phyloP scores from a whole-genome alignment of 2,888 invertebrate genomes.

The Agapetus fuscipes region DNA sequence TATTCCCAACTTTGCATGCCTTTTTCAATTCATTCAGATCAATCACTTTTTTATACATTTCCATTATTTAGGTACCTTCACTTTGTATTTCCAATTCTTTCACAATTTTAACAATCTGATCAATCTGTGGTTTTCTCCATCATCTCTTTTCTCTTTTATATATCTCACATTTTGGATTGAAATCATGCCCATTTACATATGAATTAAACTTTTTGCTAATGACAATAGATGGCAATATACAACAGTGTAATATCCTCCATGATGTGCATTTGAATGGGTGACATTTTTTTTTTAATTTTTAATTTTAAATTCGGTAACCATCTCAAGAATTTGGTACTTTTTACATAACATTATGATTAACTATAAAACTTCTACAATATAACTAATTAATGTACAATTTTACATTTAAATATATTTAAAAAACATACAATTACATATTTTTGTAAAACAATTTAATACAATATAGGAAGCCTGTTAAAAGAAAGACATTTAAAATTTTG shows the following conservation, averaged over 20 bases:
- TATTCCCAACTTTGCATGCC: too few relatives aligned
- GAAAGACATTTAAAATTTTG: not conserved
- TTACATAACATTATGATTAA: constrained; percentile 18
- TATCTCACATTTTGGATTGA: too few relatives aligned
- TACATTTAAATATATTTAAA: constrained; percentile 8
- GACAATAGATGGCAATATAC: not conserved
- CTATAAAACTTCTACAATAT: constrained; percentile 19
- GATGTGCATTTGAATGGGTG: not conserved
- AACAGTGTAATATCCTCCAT: not conserved
- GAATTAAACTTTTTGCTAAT: too few relatives aligned
- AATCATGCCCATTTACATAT: too few relatives aligned
- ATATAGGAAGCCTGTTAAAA: not conserved
- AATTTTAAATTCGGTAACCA: constrained; percentile 21
- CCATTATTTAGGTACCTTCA: too few relatives aligned
- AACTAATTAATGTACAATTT: constrained; percentile 8
- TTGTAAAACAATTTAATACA: constrained; percentile 9
- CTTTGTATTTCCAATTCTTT: too few relatives aligned
- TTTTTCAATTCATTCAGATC: too few relatives aligned
- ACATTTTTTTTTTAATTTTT: too few relatives aligned
- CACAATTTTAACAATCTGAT: too few relatives aligned
- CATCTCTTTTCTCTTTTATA: too few relatives aligned
- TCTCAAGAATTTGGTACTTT: constrained; percentile 21
- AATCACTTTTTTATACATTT: too few relatives aligned
- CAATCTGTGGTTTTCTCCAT: too few relatives aligned
- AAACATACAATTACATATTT: constrained; percentile 14